phyloP scores from a whole-genome alignment of 2,797 vertebrate species.

The Enoplosus armatus region DNA sequence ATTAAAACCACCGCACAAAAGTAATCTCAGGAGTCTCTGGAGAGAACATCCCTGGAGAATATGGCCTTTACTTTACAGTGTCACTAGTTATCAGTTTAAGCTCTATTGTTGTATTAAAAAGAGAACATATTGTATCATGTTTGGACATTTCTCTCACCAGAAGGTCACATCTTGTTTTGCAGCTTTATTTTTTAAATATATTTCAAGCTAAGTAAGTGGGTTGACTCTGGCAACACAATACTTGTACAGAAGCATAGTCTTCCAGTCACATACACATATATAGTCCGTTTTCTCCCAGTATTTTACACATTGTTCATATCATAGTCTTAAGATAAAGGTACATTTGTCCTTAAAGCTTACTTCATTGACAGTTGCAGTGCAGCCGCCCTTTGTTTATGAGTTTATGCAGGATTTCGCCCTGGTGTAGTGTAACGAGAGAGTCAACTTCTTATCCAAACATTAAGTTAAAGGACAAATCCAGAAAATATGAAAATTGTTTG shows the following conservation, averaged over 20 bases:
- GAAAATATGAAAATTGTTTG: not conserved
- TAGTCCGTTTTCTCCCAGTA: not conserved
- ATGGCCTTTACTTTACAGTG: slow-evolving; percentile 32
- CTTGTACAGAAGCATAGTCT: not conserved
- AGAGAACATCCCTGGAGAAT: slow-evolving; percentile 41
- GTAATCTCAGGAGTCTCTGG: slow-evolving; percentile 10
- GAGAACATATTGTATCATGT: slow-evolving; percentile 9
- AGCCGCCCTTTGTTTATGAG: not conserved
- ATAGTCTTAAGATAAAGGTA: slow-evolving; percentile 5
- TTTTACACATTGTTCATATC: not conserved
- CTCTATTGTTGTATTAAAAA: slow-evolving; percentile 29
- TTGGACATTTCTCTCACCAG: slow-evolving; percentile 7
- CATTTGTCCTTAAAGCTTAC: not conserved
- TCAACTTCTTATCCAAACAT: too few relatives aligned
- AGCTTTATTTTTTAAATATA: not conserved
- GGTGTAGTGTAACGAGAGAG: slow-evolving; percentile 4
- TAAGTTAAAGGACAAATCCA: not conserved
- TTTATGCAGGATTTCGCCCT: not conserved
- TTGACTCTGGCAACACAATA: not conserved
- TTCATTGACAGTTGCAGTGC: slow-evolving; percentile 14
- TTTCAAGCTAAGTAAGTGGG: slow-evolving; percentile 1
- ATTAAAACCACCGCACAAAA: slow-evolving; percentile 32
- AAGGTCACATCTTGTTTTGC: slow-evolving; percentile 2
- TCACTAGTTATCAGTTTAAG: slow-evolving; percentile 17
- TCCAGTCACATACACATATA: not conserved